Base-by-base conservation (phyloP, 2,888 invertebrate species). In the Fragum sueziense region DNA sequence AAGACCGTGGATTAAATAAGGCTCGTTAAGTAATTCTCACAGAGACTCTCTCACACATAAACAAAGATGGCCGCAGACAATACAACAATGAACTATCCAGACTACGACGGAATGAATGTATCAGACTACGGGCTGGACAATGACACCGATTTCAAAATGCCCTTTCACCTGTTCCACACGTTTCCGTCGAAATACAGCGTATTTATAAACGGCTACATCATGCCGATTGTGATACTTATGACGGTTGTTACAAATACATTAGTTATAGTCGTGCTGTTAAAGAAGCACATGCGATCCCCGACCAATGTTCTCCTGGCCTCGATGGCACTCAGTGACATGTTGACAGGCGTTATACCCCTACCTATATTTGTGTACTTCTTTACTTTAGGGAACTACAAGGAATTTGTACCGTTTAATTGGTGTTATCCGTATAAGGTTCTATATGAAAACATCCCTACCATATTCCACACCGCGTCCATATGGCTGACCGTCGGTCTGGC, bases 251-350 rank as follows among this genome's bases (percentile, higher is more conserved):
- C 97, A 62, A 98, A 98, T 94, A 96, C 97, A 0, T 94, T 98
- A 11, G 97, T 98, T 84, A 97, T 98, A 20, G 95, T 98, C 47
- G 98, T 98, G 0, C 94, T 98, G 41, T 96, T 97, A 76, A 96
- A 97, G 86, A 95, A 96, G 47, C 97, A 98, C 93, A 98, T 98
- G 98, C 93, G 96, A 34, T 97, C 97, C 0, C 97, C 98, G 0
- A 98, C 98, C 6, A 98, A 98, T 93, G 95, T 96, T n/a, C 97
- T 98, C 0, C 95, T 98, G 2, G 96, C 97, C 95, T 97, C 97
- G n/a, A 98, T 98, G 97, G 98, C 98, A 0, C 95, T 98, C 4
- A 97, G 97, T 87, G 98, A 98, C 94, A 96, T 98, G 96, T 96
- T 98, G 93, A 98, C 98, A 0, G 96, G 93, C 0, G 80, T 92